These are phyloP conservation scores for Idaea aversata DNA, from an alignment of 2,888 invertebrate genomes.

Conservation along the genomic window DNA sequence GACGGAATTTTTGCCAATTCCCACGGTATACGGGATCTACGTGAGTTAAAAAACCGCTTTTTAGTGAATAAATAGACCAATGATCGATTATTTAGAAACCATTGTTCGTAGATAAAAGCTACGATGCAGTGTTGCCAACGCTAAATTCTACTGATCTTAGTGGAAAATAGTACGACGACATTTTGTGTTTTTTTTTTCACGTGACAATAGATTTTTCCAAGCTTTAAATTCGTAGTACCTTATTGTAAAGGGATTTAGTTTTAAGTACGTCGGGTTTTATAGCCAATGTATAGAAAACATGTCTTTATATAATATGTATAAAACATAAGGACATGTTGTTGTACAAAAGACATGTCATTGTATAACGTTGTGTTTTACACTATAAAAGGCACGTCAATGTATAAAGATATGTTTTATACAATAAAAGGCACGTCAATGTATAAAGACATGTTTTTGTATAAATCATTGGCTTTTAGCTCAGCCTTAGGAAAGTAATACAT, in stretches of 20 bases:
- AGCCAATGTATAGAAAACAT: slow-evolving; percentile 2
- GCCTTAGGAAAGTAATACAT: not conserved
- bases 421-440: too few relatives aligned
- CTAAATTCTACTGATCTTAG: slow-evolving; percentile 50
- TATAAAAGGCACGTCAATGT: too few relatives aligned
- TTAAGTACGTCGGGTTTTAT: slow-evolving; percentile 11
- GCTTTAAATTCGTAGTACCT: slow-evolving; percentile 35
- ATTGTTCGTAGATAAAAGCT: slow-evolving; percentile 58
- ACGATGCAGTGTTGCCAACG: slow-evolving; percentile 55
- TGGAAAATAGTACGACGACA: slow-evolving; percentile 35
- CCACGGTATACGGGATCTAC: too few relatives aligned
- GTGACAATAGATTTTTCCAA: slow-evolving; percentile 44
- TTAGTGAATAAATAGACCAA: slow-evolving; percentile 1
- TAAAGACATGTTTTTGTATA: not conserved
- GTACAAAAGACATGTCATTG: too few relatives aligned
- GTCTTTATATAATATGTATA: not conserved
- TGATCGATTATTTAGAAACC: slow-evolving; percentile 53
- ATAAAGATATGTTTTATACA: too few relatives aligned
- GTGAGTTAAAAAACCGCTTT: too few relatives aligned
- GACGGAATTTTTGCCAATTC: too few relatives aligned
- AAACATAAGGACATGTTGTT: too few relatives aligned
- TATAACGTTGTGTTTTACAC: too few relatives aligned
- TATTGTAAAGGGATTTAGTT: slow-evolving; percentile 3
- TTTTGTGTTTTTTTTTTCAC: slow-evolving; percentile 28
- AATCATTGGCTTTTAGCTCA: slow-evolving; percentile 2